Conservation (phyloP, 1,140 invertebrate genomes). For the Ditylenchus dipsaci region DNA sequence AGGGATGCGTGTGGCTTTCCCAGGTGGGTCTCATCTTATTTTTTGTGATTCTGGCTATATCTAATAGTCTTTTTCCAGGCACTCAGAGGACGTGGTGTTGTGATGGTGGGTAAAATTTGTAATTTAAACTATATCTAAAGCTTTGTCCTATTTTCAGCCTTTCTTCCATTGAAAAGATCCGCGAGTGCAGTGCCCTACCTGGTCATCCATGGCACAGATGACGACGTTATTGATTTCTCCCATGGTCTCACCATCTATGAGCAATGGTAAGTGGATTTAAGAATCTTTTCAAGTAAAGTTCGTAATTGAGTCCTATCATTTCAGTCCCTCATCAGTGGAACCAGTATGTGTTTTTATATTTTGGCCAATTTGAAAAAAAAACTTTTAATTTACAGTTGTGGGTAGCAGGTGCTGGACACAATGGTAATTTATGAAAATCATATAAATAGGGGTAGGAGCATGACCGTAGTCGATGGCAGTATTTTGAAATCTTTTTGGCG, state of each 20-base stretch:
- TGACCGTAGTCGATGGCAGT: too few relatives aligned
- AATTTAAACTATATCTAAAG: neutral
- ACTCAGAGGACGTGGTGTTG: constrained; percentile 73
- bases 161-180: constrained; percentile 84
- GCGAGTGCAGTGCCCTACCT: constrained; percentile 95
- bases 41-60: too few relatives aligned
- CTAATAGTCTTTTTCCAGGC: constrained; percentile 2
- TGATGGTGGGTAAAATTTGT: constrained; percentile 68
- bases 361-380: too few relatives aligned
- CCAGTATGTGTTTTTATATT: constrained; percentile 62
- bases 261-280: constrained; percentile 63
- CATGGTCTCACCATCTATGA: constrained; percentile 97
- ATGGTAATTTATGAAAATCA: constrained; percentile 64
- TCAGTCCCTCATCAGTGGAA: constrained; percentile 77
- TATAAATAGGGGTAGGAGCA: too few relatives aligned
- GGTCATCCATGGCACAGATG: constrained; percentile 98
- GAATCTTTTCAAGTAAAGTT: too few relatives aligned
- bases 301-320: too few relatives aligned
- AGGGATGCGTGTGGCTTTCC: constrained; percentile 79
- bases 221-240: constrained; percentile 95
- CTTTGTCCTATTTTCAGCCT: constrained; percentile 22
- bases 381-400: constrained; percentile 66
- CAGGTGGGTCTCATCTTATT: constrained; percentile 67
- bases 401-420: constrained; percentile 79
- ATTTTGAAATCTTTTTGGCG: too few relatives aligned